phyloP scores from a whole-genome alignment of 1,140 invertebrate genomes.

The Oncopodura yosiiana region DNA sequence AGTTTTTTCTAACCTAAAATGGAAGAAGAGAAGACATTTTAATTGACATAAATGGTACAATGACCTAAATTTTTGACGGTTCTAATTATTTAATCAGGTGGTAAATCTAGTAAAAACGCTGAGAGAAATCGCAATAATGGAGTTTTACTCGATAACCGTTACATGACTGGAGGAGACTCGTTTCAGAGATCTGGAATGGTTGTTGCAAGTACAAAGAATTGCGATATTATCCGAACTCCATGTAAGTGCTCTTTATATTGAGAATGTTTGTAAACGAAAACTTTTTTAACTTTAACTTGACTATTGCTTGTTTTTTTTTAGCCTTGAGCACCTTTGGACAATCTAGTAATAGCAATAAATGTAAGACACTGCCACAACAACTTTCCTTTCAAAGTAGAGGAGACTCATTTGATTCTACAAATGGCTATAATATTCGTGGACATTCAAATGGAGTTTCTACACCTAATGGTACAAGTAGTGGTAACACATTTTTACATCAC shows the following conservation, averaged over 20 bases:
- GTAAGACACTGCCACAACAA: slow-evolving; percentile 35
- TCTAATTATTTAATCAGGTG: slow-evolving; percentile 24
- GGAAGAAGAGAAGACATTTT: too few species aligned
- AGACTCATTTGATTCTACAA: slow-evolving; percentile 28
- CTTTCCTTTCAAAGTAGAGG: slow-evolving; percentile 32
- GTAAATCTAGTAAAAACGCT: slow-evolving; percentile 33
- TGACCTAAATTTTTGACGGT: too few species aligned
- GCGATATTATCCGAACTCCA: slow-evolving; percentile 35
- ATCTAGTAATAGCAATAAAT: slow-evolving; percentile 28
- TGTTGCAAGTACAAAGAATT: slow-evolving; percentile 35
- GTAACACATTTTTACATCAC: slow-evolving; percentile 24
- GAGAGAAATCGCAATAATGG: background rate
- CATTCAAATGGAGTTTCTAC: slow-evolving; percentile 27
- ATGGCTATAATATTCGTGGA: background rate
- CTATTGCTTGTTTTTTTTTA: slow-evolving; percentile 4
- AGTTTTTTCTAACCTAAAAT: too few species aligned
- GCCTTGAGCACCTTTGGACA: slow-evolving; percentile 34
- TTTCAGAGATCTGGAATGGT: slow-evolving; percentile 31
- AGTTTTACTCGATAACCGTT: too few species aligned
- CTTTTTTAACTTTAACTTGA: background rate
- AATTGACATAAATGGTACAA: too few species aligned
- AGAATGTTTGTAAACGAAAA: background rate
- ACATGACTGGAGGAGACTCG: slow-evolving; percentile 19
- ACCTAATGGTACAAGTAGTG: slow-evolving; percentile 28
- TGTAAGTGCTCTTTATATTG: slow-evolving; percentile 20